Percentiles rank a stretch among this genome's conserved stretches.
These are phyloP conservation scores for Drosophila setifemur DNA, from an alignment of 1,140 invertebrate species.

Conservation along the genomic window DNA sequence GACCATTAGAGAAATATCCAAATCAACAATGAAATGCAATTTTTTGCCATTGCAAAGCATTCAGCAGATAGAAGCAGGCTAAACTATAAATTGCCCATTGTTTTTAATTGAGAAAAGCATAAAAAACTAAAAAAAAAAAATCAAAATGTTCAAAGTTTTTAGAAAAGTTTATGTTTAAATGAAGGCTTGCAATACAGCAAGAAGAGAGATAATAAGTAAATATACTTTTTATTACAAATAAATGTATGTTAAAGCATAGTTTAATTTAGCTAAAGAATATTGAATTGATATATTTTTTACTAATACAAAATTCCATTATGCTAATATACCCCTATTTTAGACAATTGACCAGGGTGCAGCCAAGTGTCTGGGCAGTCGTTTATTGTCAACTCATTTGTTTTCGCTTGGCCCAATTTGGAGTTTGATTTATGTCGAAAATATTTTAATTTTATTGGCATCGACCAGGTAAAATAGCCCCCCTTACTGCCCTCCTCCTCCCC, in stretches of 20 bases:
- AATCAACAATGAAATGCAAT: slow-evolving; percentile 57
- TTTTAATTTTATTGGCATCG: slow-evolving; percentile 61
- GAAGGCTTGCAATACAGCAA: too few relatives aligned
- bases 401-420: slow-evolving; percentile 55
- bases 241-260: neutral
- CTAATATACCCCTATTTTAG: too few relatives aligned
- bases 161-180: too few relatives aligned
- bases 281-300: too few relatives aligned
- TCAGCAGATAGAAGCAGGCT: neutral
- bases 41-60: slow-evolving; percentile 5
- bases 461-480: too few relatives aligned
- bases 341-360: too few relatives aligned
- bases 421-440: slow-evolving; percentile 73
- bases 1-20: slow-evolving; percentile 43
- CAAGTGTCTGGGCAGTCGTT: slow-evolving; percentile 16
- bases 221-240: too few relatives aligned
- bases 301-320: too few relatives aligned
- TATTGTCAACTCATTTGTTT: slow-evolving; percentile 55
- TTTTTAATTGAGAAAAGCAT: slow-evolving; percentile 2
- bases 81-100: neutral
- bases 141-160: neutral
- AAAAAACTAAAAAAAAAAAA: neutral
- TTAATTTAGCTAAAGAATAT: neutral
- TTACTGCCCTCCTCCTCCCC: too few relatives aligned
- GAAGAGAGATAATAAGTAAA: too few relatives aligned